These are phyloP conservation scores for Chaenogobius annularis DNA, from an alignment of 2,113 vertebrate species.

Conservation along the genomic window DNA sequence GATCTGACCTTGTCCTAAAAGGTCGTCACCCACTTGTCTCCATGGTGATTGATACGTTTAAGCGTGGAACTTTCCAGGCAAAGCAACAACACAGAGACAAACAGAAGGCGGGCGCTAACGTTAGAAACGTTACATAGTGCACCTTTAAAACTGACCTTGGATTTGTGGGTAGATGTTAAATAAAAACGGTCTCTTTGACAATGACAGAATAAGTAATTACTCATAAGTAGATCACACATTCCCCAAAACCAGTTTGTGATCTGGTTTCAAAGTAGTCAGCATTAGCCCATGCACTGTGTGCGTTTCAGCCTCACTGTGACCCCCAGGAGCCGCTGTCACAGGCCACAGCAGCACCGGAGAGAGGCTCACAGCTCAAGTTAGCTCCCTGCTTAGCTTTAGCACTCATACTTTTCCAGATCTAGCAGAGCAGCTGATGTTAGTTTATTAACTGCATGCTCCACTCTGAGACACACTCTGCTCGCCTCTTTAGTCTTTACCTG, in stretches of 20 bases:
- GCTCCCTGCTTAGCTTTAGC: not conserved
- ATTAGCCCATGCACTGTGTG: too few species aligned
- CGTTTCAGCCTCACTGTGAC: not conserved
- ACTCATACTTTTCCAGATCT: constrained; percentile 1
- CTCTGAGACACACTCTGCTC: not conserved
- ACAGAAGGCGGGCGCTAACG: too few species aligned
- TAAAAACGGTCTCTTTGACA: too few species aligned
- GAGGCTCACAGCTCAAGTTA: not conserved
- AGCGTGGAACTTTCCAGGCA: too few species aligned
- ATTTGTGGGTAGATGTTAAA: too few species aligned
- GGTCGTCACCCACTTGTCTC: too few species aligned
- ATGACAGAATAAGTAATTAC: not conserved
- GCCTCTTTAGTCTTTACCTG: constrained; percentile 42
- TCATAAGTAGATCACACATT: not conserved
- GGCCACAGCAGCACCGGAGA: not conserved
- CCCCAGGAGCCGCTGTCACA: not conserved
- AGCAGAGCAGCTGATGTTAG: not conserved
- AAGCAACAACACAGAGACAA: too few species aligned
- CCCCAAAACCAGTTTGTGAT: too few species aligned
- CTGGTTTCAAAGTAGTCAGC: too few species aligned
- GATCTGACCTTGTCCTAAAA: too few species aligned
- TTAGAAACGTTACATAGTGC: not conserved
- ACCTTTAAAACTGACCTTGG: not conserved
- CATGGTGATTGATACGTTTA: too few species aligned
- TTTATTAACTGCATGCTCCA: not conserved